Evolutionary conservation across 2,113 vertebrate species (phyloP), one percentile per base, ranked within the genome.

Genomic region (Piprites chloris): DNA sequence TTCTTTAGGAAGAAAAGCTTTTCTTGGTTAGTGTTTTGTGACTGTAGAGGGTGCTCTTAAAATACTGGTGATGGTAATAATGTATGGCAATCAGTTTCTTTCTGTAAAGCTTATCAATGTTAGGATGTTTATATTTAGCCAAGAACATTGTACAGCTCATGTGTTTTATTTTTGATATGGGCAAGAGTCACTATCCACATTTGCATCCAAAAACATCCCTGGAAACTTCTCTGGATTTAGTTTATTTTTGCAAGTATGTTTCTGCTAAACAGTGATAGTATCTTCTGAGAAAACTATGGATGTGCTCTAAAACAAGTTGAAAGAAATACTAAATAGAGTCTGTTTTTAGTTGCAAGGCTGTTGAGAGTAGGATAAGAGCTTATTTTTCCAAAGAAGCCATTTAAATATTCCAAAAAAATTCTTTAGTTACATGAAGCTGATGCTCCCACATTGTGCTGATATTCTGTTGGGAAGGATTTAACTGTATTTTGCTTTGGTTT

Each of bases 261-360:
- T 97, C 97, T 96, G 93, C 86, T 96, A 96, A 96, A 94, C 73
- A 62, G 24, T 87, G 95, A 96, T 95, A 47, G 26, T 94, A 96
- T 98, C 96, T 97, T 94, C 94, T 97, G 93, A 96, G 97, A 97
- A 97, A 97, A 89, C 32, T 56, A 85, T 62, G 80, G 90, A 78
- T 93, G 71, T 44, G 50, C 47, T 80, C 75, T 97, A 89, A 95
- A 97, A 89, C 35, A 90, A 92, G 73, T 75, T 74, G 53, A 94
- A 96, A 91, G 50, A 90, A 92, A 66, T 58, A 85, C 4, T 63
- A 89, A 88, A 74, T 83, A 53, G 50, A 77, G 28, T 24, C 12
- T 91, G 77, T 82, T 95, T 95, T 89, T 78, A 78, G 83, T 73
- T 87, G 23, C 95, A 66, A 92, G 92, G 97, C 77, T 39, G 3